Percentiles rank a stretch among this genome's conserved stretches.
Evolutionary conservation across 2,113 vertebrate species (phyloP).

Genomic region (Arothron firmamentum): DNA sequence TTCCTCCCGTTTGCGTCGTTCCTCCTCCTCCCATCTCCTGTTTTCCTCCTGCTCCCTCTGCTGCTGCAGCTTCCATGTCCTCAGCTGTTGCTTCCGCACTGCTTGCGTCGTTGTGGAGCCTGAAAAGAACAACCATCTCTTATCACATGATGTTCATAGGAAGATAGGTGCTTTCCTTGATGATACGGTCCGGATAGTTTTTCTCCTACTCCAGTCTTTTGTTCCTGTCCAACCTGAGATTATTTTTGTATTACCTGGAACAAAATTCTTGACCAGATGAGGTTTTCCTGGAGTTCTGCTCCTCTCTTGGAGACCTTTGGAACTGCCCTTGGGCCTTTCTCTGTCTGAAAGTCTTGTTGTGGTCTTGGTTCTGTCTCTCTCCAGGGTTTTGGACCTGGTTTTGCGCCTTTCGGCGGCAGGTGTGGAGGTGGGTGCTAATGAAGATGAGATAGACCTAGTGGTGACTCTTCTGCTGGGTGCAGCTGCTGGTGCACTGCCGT

Average conservation of each 20-base stretch:
- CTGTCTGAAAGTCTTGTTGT: conserved; percentile 8
- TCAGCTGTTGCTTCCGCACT: conserved; percentile 85
- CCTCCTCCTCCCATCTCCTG: conserved; percentile 83
- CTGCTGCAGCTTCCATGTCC: conserved; percentile 88
- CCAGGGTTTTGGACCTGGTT: conserved; percentile 39
- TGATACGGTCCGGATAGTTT: no score
- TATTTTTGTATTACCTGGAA: conserved; percentile 52
- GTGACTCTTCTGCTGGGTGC: conserved; percentile 36
- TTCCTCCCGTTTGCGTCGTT: conserved; percentile 90
- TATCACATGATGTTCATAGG: no score
- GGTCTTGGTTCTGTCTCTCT: conserved; percentile 18
- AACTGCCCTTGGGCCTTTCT: conserved; percentile 30
- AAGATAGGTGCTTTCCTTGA: no score
- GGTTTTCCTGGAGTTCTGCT: conserved; percentile 72
- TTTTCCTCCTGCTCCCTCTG: conserved; percentile 83
- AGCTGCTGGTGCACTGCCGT: neutral
- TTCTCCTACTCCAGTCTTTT: no score
- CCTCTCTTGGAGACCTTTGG: conserved; percentile 71
- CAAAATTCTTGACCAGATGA: conserved; percentile 78
- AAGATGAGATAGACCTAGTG: conserved; percentile 45
- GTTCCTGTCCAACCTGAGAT: neutral
- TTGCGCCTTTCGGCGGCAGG: conserved; percentile 31
- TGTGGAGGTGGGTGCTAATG: neutral
- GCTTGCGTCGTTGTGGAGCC: conserved; percentile 79
- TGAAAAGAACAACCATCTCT: conserved; percentile 7